phyloP scores from a whole-genome alignment of 2,113 vertebrate genomes.

The Morone chrysops region DNA sequence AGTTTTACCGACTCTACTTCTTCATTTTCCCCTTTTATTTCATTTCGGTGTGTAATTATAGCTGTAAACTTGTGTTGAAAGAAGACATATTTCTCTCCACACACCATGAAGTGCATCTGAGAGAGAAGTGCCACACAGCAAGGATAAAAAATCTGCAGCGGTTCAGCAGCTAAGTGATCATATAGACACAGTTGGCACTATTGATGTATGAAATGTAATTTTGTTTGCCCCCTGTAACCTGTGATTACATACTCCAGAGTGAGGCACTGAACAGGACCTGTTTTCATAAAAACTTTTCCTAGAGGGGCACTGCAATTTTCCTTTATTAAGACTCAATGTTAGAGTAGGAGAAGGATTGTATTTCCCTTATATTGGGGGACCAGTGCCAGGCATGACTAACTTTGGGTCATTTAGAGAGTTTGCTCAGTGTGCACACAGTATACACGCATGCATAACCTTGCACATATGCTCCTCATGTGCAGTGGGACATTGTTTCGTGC shows the following conservation, averaged over 20 bases:
- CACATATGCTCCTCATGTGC: slow-evolving; percentile 14
- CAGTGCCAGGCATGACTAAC: slow-evolving; percentile 73
- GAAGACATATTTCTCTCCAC: slow-evolving; percentile 5
- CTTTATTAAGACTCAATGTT: slow-evolving; percentile 69
- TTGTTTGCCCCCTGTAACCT: slow-evolving; percentile 65
- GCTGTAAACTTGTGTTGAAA: not conserved
- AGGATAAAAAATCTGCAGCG: slow-evolving; percentile 28
- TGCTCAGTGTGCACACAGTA: slow-evolving; percentile 9
- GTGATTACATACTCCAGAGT: slow-evolving; percentile 49
- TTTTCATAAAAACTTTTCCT: slow-evolving; percentile 57
- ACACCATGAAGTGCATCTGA: slow-evolving; percentile 7
- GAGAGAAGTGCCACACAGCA: not conserved
- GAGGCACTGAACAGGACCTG: slow-evolving; percentile 56
- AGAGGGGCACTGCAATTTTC: slow-evolving; percentile 63
- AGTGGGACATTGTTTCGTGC: slow-evolving; percentile 11
- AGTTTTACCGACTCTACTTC: slow-evolving; percentile 1
- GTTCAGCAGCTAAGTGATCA: slow-evolving; percentile 27
- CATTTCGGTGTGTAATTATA: not conserved
- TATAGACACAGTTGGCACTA: slow-evolving; percentile 13
- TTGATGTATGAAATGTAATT: slow-evolving; percentile 46
- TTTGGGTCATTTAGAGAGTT: slow-evolving; percentile 55
- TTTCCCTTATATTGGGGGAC: slow-evolving; percentile 59
- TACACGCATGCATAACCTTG: slow-evolving; percentile 29
- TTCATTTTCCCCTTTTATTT: slow-evolving; percentile 11
- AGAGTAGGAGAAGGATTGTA: slow-evolving; percentile 55